phyloP scores from a whole-genome alignment of 1,140 invertebrate species.

The Eufriesea mexicana region DNA sequence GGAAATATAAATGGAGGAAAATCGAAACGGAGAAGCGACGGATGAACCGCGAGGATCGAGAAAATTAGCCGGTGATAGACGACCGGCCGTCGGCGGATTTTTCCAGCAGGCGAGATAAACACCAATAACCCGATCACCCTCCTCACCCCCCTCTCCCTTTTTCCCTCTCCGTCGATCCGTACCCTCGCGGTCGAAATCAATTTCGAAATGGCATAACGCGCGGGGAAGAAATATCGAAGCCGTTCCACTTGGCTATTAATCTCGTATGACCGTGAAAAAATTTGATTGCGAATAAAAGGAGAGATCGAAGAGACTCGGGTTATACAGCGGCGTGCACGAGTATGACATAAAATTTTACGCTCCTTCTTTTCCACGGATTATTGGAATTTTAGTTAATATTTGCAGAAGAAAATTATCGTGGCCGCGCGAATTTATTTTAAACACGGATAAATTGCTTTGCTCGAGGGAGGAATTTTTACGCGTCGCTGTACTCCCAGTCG shows the following conservation, averaged over 20 bases:
- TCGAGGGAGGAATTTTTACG: too few relatives aligned
- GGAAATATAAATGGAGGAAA: conserved; percentile 49
- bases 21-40: conserved; percentile 2
- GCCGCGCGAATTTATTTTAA: too few relatives aligned
- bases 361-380: too few relatives aligned
- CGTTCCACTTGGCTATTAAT: conserved; percentile 33
- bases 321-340: too few relatives aligned
- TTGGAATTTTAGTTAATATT: too few relatives aligned
- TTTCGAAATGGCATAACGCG: conserved; percentile 38
- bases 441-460: too few relatives aligned
- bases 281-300: neutral
- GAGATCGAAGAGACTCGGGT: too few relatives aligned
- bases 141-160: neutral
- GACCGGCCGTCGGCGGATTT: conserved; percentile 49
- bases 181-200: conserved; percentile 47
- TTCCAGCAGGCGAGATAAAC: conserved; percentile 28
- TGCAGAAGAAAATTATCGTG: too few relatives aligned
- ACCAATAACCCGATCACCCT: conserved; percentile 28
- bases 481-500: too few relatives aligned
- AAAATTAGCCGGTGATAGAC: conserved; percentile 53
- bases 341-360: too few relatives aligned
- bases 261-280: conserved; percentile 1
- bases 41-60: neutral
- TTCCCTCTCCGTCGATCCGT: neutral
- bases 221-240: conserved; percentile 32